Evolutionary conservation across 2,797 vertebrate genomes (phyloP), one percentile per base, ranked within the genome.

Genomic region (Tokudaia muenninki): DNA sequence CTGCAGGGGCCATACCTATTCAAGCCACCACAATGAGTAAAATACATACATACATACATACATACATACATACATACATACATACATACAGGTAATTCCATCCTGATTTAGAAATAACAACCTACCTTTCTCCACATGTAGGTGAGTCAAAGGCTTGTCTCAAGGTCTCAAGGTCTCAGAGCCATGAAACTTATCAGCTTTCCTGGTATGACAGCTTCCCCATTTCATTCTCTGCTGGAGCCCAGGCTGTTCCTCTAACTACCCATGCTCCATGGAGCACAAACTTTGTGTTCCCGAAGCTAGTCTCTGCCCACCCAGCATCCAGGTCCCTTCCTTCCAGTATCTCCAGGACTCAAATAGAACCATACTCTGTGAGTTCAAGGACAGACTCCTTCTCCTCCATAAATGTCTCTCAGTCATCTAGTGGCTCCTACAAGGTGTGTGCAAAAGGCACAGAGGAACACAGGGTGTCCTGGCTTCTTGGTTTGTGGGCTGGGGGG

Each of bases 41-140:
- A 83, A 89, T 72, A 37, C 37, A 78, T 3, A 78, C 13, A 50
- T 19, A 52, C 6, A 79, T 0, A 52, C 1, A 50, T 3, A 79
- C 26, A 79, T 9, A 77, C 4, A 78, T 3, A 44, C 4, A 75
- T 44, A 74, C 12, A 77, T 29, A 17, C 44, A 78, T 78, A 47
- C 12, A 77, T 50, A 78, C 44, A 93, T 47, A 52, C 29, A 83
- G 70, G 80, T 26, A 88, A 96, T 70, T 81, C 22, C 59, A 34
- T 70, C 52, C 81, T 47, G 91, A 96, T 90, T 90, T 90, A 95
- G 72, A 96, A 86, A 80, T 26, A 61, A 74, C 65, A 90, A 92
- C 47, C 80, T 72, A 59, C 61, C 80, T 74, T 41, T 55, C 78
- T 94, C 59, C 87, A 90, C 7, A 34, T 12, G 4, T 84, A 75